Evolutionary conservation across 1,140 invertebrate species (phyloP).

Genomic region (Agrilus planipennis): DNA sequence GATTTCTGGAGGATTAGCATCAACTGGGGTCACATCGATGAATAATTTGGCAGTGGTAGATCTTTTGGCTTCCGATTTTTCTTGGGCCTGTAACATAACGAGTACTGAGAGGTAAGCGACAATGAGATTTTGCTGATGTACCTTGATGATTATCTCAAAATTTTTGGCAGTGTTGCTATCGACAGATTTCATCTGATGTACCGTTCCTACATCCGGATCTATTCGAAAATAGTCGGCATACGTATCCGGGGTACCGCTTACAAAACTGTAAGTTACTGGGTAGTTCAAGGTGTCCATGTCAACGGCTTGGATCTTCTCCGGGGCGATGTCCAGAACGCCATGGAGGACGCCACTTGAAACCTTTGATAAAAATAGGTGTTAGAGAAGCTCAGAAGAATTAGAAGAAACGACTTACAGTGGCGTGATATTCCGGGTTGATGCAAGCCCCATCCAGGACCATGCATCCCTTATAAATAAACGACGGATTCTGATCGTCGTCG

Average conservation of each 20-base stretch:
- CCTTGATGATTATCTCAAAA: conserved; percentile 57
- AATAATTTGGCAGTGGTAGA: conserved; percentile 71
- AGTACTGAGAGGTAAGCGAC: conserved; percentile 3
- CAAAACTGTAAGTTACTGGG: conserved; percentile 67
- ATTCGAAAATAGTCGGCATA: conserved; percentile 77
- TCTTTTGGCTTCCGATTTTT: conserved; percentile 60
- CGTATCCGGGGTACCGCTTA: conserved; percentile 60
- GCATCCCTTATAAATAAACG: conserved; percentile 74
- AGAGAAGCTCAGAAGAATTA: not conserved
- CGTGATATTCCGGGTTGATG: conserved; percentile 69
- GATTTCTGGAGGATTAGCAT: conserved; percentile 72
- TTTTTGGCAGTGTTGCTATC: conserved; percentile 59
- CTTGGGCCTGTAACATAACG: conserved; percentile 51
- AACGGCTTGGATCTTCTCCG: conserved; percentile 78
- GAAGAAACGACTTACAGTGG: conserved; percentile 41
- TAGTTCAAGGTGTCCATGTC: conserved; percentile 80
- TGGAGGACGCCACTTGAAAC: conserved; percentile 70
- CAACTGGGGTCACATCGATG: conserved; percentile 70
- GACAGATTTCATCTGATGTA: conserved; percentile 67
- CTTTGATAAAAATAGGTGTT: conserved; percentile 30
- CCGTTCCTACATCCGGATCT: conserved; percentile 62
- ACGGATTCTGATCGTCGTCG: conserved; percentile 80
- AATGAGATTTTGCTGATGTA: conserved; percentile 31
- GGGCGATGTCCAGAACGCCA: conserved; percentile 68
- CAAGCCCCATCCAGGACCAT: conserved; percentile 64